Evolutionary conservation across 2,113 vertebrate species (phyloP).

Genomic region (Arothron firmamentum): DNA sequence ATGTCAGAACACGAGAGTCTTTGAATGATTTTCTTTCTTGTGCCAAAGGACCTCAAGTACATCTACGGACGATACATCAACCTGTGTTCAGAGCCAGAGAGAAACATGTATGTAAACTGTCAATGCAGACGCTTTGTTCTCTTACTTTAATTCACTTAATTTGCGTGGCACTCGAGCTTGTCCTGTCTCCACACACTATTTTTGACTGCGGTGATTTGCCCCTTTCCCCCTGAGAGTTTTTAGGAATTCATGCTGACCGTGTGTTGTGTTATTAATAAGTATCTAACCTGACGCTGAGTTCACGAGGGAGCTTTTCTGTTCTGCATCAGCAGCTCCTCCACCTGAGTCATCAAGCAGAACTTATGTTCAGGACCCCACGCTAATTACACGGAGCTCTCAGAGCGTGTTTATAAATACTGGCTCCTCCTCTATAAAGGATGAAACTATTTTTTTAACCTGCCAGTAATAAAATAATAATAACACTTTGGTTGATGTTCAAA

Average conservation of each 20-base stretch:
- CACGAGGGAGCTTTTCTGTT: conserved; percentile 53
- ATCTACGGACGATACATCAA: conserved; percentile 95
- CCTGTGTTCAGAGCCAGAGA: conserved; percentile 84
- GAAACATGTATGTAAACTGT: conserved; percentile 85
- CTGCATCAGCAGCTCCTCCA: conserved; percentile 57
- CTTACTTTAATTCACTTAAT: neutral
- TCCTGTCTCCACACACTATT: conserved; percentile 29
- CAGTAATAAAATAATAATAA: too few species aligned
- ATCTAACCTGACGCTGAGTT: conserved; percentile 46
- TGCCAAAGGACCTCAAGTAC: conserved; percentile 89
- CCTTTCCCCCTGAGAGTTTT: conserved; percentile 51
- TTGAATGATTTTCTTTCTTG: neutral
- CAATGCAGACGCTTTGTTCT: neutral
- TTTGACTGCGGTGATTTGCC: conserved; percentile 49
- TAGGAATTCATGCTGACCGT: conserved; percentile 60
- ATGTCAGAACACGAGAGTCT: neutral
- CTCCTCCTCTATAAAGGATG: too few species aligned
- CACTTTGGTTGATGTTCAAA: neutral
- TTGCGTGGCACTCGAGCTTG: neutral
- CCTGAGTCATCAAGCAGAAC: conserved; percentile 45
- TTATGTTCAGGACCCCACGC: conserved; percentile 25
- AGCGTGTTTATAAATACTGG: neutral
- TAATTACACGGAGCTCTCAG: neutral
- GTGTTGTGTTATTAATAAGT: conserved; percentile 58
- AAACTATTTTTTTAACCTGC: too few species aligned